Base-by-base conservation (phyloP, 2,797 vertebrate species). In the Spheniscus humboldti region DNA sequence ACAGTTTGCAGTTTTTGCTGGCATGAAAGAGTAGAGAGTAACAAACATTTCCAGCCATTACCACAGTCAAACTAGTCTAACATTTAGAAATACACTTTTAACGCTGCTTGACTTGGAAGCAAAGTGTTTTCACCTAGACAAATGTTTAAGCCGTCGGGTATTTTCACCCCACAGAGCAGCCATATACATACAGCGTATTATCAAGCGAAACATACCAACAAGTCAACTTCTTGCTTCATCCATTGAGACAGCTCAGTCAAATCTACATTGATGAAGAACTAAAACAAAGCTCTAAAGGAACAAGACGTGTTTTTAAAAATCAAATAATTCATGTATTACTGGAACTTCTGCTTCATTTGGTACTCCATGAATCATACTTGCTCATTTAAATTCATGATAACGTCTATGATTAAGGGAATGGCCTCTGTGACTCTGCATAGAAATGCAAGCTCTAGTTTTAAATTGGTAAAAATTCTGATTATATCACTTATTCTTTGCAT, bases 251-350 rank as follows among this genome's bases (percentile, higher is more conserved):
- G 95, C 93, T 95, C 93, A 96, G 82, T 78, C 87, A 97, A 85
- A 96, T 81, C 78, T 48, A 96, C 90, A 79, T 6, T 73, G 90
- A 91, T 53, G 77, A 48, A 86, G 94, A 94, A 69, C 71, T 89
- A 89, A 93, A 97, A 80, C 43, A 95, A 76, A 96, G 86, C 85
- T 69, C 96, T 35, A 64, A 79, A 96, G 94, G 59, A 96, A 91
- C 35, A 78, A 82, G 85, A 35, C 52, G 77, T 50, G 85, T 68
- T 97, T 97, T 97, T 60, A 96, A 96, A 94, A 94, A 96, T 69
- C 71, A 67, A 97, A 93, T 94, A 96, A 97, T 94, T 96, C 53
- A 96, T 18, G 27, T 84, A 62, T 64, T 94, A 96, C 62, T 67
- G 91, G 84, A 97, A 97, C 18, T 91, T 92, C 80, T 88, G 85